These are phyloP conservation scores for Drosophila bipectinata DNA, from an alignment of 1,140 invertebrate species.

Conservation along the genomic window DNA sequence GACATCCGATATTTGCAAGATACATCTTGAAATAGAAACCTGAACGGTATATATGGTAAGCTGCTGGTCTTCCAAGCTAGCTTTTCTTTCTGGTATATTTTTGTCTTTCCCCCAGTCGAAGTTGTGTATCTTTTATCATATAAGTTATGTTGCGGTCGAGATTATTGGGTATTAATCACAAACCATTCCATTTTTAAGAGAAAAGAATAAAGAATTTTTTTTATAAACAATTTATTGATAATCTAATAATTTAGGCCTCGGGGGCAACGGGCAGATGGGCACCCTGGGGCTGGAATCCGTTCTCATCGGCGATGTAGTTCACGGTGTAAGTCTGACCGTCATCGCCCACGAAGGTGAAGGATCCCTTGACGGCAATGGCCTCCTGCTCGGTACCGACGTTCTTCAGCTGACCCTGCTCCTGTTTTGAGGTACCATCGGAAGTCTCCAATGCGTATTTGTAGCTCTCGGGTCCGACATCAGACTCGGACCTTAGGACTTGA, in stretches of 20 bases:
- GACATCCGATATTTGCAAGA: no score
- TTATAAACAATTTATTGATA: conserved; percentile 54
- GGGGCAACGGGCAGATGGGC: conserved; percentile 86
- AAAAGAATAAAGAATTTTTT: conserved; percentile 1
- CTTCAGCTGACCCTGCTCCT: conserved; percentile 38
- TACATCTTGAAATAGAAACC: no score
- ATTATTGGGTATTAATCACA: background rate
- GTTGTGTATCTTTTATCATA: no score
- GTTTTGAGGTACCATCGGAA: conserved; percentile 86
- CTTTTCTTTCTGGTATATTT: no score
- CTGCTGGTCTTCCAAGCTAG: no score
- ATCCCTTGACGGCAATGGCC: conserved; percentile 41
- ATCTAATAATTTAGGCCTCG: conserved; percentile 30
- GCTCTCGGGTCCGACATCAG: conserved; percentile 73
- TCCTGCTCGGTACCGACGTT: conserved; percentile 34
- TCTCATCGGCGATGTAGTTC: conserved; percentile 79
- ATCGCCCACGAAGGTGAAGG: conserved; percentile 35
- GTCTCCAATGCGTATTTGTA: conserved; percentile 84
- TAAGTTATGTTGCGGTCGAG: no score
- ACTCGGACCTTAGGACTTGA: background rate
- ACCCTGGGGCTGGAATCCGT: conserved; percentile 89
- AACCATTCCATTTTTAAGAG: background rate
- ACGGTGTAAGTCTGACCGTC: conserved; percentile 52
- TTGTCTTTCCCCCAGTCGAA: no score
- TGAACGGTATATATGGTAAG: no score